phyloP scores from a whole-genome alignment of 2,888 invertebrate genomes.

The Parthenolecanium corni region DNA sequence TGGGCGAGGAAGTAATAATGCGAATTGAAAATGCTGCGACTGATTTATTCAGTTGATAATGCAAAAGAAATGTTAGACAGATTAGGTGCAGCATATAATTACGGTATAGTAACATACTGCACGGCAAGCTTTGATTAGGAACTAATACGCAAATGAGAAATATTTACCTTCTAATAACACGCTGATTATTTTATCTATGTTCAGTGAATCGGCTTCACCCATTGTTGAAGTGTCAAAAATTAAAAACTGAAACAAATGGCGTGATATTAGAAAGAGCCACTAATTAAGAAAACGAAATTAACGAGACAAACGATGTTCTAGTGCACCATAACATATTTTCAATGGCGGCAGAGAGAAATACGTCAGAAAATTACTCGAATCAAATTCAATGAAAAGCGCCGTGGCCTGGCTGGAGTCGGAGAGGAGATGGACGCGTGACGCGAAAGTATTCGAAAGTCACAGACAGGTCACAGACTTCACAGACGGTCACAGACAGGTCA shows the following conservation, averaged over 20 bases:
- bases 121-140: neutral
- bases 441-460: no score
- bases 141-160: neutral
- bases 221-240: slow-evolving; percentile 5
- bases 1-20: no score
- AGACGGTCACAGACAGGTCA: no score
- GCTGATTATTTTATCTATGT: slow-evolving; percentile 26
- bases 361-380: neutral
- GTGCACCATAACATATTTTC: slow-evolving; percentile 17
- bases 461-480: no score
- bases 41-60: no score
- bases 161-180: slow-evolving; percentile 24
- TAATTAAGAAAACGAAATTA: slow-evolving; percentile 11
- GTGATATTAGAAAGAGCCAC: neutral
- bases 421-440: no score
- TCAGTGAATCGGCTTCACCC: slow-evolving; percentile 23
- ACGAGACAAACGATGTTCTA: slow-evolving; percentile 18
- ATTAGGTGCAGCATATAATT: no score
- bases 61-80: no score
- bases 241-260: slow-evolving; percentile 5
- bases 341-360: slow-evolving; percentile 23
- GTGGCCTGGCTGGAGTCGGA: no score
- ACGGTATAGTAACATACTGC: no score
- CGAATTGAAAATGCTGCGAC: no score
- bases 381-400: neutral